Conservation (phyloP, 2,888 invertebrate species). For the Argyresthia albistria region DNA sequence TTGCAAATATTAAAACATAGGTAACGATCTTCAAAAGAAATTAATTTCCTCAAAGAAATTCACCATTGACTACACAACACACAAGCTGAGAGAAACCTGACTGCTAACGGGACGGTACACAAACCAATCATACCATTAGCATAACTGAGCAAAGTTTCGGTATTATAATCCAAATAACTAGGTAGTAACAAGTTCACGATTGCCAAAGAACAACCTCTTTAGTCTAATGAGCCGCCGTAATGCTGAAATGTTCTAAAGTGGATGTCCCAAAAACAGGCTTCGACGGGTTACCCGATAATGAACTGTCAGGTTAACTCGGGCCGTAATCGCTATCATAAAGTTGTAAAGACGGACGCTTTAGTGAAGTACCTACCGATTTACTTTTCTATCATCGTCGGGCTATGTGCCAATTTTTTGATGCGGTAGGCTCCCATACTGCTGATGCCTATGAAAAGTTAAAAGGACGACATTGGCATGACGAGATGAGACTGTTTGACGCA, state of each 20-base stretch:
- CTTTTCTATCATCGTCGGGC: slow-evolving; percentile 13
- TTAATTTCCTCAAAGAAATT: slow-evolving; percentile 7
- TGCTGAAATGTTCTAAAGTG: neutral
- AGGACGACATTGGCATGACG: slow-evolving; percentile 32
- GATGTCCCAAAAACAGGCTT: neutral
- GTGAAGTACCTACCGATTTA: neutral
- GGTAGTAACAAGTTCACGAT: too few relatives aligned
- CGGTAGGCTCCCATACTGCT: slow-evolving; percentile 27
- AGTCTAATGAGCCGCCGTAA: neutral
- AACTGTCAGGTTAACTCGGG: neutral
- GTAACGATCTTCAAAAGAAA: slow-evolving; percentile 5
- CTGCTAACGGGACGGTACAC: neutral
- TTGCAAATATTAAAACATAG: too few relatives aligned
- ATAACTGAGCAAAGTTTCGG: neutral
- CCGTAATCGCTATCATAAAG: neutral
- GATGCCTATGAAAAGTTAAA: slow-evolving; percentile 45
- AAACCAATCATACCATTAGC: neutral
- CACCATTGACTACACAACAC: neutral
- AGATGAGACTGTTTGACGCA: slow-evolving; percentile 25
- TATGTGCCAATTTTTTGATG: slow-evolving; percentile 50
- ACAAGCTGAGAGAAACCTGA: neutral
- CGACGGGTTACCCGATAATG: slow-evolving; percentile 2
- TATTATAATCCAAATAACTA: too few relatives aligned
- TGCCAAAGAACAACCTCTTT: neutral
- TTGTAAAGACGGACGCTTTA: slow-evolving; percentile 26